These are phyloP conservation scores for Triplophysa dalaica DNA, from an alignment of 2,113 vertebrate species.

Conservation along the genomic window DNA sequence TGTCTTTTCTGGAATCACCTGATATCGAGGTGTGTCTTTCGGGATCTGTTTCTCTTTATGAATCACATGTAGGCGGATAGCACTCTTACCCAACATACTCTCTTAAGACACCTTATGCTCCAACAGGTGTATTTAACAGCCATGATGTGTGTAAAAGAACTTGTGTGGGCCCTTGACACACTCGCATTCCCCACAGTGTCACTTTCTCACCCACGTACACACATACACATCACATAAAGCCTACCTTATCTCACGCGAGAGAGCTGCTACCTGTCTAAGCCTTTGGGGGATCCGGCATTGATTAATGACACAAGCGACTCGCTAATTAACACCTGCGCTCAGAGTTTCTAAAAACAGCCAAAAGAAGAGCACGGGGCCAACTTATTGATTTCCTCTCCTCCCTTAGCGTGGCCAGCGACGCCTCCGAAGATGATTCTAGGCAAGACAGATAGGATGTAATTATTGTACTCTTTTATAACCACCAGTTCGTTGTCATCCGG, in stretches of 20 bases:
- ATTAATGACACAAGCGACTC: conserved; percentile 75
- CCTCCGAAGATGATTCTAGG: conserved; percentile 51
- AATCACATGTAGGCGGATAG: background rate
- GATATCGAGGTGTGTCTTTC: background rate
- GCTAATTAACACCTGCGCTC: conserved; percentile 71
- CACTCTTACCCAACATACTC: background rate
- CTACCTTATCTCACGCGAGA: conserved; percentile 31
- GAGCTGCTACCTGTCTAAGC: conserved; percentile 56
- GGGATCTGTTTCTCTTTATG: background rate
- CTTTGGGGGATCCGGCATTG: conserved; percentile 64
- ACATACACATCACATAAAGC: background rate
- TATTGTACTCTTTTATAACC: conserved; percentile 59
- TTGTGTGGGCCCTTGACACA: background rate
- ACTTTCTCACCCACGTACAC: conserved; percentile 11
- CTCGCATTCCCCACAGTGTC: background rate
- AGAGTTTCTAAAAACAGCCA: conserved; percentile 65
- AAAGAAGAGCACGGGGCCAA: conserved; percentile 55
- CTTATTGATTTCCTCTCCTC: conserved; percentile 66
- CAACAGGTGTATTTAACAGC: background rate
- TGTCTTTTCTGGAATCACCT: too few relatives aligned
- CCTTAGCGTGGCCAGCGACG: conserved; percentile 19
- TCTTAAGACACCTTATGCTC: background rate
- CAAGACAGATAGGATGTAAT: conserved; percentile 50
- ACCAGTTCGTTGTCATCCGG: conserved; percentile 2
- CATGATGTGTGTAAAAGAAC: background rate